Evolutionary conservation across 1,140 invertebrate genomes (phyloP).

Genomic region (Trialeurodes vaporariorum): DNA sequence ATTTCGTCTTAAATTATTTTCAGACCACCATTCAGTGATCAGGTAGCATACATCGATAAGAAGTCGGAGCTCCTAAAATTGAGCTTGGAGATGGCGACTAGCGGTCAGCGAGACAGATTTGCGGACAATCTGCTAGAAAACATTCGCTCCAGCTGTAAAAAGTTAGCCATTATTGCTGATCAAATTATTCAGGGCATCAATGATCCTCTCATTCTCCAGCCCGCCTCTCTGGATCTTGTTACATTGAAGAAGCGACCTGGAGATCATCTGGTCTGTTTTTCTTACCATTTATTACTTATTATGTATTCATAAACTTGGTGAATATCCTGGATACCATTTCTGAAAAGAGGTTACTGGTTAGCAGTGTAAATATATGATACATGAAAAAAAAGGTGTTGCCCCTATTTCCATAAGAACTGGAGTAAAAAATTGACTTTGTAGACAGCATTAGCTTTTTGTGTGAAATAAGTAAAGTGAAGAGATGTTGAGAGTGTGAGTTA

Average conservation of each 20-base stretch:
- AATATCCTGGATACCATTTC: too few species aligned
- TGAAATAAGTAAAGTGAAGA: too few species aligned
- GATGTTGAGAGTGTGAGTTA: too few species aligned
- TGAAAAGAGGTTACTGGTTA: too few species aligned
- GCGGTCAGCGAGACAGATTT: slow-evolving; percentile 74
- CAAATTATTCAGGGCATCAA: slow-evolving; percentile 74
- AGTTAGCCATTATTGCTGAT: slow-evolving; percentile 65
- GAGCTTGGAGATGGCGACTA: slow-evolving; percentile 72
- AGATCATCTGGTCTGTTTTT: slow-evolving; percentile 47
- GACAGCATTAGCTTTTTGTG: too few species aligned
- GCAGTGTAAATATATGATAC: too few species aligned
- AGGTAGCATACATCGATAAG: slow-evolving; percentile 52
- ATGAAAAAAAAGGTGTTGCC: too few species aligned
- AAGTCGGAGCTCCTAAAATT: slow-evolving; percentile 60
- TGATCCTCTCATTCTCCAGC: slow-evolving; percentile 80
- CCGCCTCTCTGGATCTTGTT: slow-evolving; percentile 71
- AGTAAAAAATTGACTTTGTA: too few species aligned
- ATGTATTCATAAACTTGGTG: too few species aligned
- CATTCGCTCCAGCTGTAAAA: slow-evolving; percentile 54
- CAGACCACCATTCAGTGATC: slow-evolving; percentile 54
- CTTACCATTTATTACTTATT: slow-evolving; percentile 9
- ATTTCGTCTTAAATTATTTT: too few species aligned
- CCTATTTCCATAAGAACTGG: too few species aligned
- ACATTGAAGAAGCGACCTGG: slow-evolving; percentile 71
- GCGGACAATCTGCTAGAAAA: slow-evolving; percentile 63